Evolutionary conservation across 2,888 invertebrate genomes (phyloP), one percentile per base, ranked within the genome.

Genomic region (Anticlea derivata): DNA sequence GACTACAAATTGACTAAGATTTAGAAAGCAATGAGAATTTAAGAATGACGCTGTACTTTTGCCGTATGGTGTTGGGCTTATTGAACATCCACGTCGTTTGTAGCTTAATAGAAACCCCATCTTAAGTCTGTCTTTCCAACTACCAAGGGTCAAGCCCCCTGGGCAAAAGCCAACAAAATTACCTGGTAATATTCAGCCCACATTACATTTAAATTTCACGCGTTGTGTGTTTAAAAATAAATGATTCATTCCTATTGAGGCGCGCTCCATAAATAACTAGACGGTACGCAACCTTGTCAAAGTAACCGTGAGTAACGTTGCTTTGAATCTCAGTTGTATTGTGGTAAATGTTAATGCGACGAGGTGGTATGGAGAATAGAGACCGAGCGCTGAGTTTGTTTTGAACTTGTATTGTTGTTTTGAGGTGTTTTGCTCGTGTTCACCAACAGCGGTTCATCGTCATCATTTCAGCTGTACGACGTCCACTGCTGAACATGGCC

Each of bases 171-270:
- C 20, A 11, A 45, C 33, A 24, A 23, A 7, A 41, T 35, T 45
- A 38, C 8, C 38, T 34, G 50, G 41, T 43, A 51, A 26, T 31
- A 17, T 39, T 34, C 39, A 20, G 35, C 43, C 43, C 17, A 38
- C 47, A 47, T 37, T 46, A 37, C 30, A 50, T 51, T 51, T 26
- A 47, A 47, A 50, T 50, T 50, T 26, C 47, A 34, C 8, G 3
- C 23, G 22, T 39, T 40, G 17, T 26, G 12, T 27, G 43, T 31
- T 41, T 43, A 47, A 45, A 37, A 47, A 43, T 52, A 43, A 47
- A 52, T 52, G 13, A 47, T 52, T 46, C 30, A 37, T 8, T 29
- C 22, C 29, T 22, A 39, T 40, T 40, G 30, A 30, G n/a, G 7
- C n/a, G 23, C 7, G 23, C n/a, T 30, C 12, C 30, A 12, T 30